phyloP scores from a whole-genome alignment of 1,140 invertebrate species.

The Drosophila kikkawai region DNA sequence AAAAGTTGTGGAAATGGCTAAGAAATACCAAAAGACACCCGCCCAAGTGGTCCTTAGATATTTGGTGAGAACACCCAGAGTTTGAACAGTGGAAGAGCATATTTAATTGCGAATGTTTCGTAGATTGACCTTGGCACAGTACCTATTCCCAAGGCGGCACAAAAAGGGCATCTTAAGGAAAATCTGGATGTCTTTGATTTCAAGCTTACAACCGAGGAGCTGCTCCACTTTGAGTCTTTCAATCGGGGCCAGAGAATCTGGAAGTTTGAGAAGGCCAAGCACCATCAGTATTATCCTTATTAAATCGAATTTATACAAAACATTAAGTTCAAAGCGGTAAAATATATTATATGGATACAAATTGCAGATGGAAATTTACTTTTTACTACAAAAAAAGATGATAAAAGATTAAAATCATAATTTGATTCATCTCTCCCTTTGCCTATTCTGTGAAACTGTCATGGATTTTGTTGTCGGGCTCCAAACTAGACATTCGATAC shows the following conservation, averaged over 20 bases:
- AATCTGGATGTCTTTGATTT: slow-evolving; percentile 93
- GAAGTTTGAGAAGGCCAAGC: slow-evolving; percentile 60
- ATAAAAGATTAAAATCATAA: neutral
- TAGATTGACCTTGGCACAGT: slow-evolving; percentile 90
- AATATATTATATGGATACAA: neutral
- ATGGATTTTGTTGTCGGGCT: neutral
- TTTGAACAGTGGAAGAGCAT: neutral
- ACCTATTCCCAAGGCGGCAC: slow-evolving; percentile 93
- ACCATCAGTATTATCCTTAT: slow-evolving; percentile 58
- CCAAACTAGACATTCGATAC: neutral
- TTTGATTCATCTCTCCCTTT: too few relatives aligned
- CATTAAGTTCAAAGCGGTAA: neutral
- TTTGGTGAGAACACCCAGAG: slow-evolving; percentile 69
- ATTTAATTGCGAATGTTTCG: slow-evolving; percentile 31
- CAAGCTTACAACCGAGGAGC: slow-evolving; percentile 87
- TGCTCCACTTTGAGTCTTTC: slow-evolving; percentile 87
- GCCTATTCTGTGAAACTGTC: neutral
- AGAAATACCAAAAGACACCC: slow-evolving; percentile 88
- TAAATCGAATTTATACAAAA: neutral
- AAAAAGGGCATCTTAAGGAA: slow-evolving; percentile 88
- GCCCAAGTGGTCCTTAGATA: slow-evolving; percentile 90
- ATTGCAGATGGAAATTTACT: neutral
- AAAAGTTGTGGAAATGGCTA: slow-evolving; percentile 87
- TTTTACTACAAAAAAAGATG: neutral
- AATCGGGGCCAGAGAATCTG: slow-evolving; percentile 77